A percentile compares a stretch with the other conserved stretches of the same genome.
phyloP scores from a whole-genome alignment of 2,113 vertebrate species.

The Alexandromys fortis region DNA sequence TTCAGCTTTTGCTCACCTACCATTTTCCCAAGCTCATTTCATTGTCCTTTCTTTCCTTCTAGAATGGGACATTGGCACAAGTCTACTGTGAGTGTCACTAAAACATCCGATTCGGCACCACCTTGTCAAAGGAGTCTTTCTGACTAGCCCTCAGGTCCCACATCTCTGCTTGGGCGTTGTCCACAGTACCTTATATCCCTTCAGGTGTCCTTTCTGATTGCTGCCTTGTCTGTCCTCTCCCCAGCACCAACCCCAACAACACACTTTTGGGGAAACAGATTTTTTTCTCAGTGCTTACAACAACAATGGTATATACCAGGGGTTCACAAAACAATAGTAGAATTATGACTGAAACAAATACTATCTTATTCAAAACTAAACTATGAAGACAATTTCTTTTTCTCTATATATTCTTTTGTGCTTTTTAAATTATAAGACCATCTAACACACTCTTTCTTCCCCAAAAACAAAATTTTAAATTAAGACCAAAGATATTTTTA shows the following conservation, averaged over 20 bases:
- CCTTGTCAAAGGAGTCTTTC: not conserved
- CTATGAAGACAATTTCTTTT: not conserved
- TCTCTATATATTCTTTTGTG: not conserved
- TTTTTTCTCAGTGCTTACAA: not conserved
- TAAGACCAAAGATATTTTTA: not conserved
- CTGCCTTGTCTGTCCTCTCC: not conserved
- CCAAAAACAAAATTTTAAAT: not conserved
- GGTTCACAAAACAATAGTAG: not conserved
- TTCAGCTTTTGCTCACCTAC: not conserved
- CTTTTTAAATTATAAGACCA: not conserved
- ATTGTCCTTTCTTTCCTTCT: not conserved
- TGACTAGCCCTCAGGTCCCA: not conserved
- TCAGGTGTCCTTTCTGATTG: not conserved
- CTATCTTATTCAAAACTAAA: not conserved
- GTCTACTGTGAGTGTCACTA: too few relatives aligned
- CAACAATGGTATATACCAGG: not conserved
- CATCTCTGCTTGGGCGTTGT: not conserved
- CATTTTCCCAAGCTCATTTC: not conserved
- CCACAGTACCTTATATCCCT: not conserved
- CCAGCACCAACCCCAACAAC: not conserved
- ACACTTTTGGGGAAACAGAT: not conserved
- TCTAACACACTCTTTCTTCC: not conserved
- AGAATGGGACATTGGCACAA: too few relatives aligned
- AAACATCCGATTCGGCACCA: not conserved
- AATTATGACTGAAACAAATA: slow-evolving; percentile 8